phyloP scores from a whole-genome alignment of 2,113 vertebrate species.

The Dicerorhinus sumatrensis region DNA sequence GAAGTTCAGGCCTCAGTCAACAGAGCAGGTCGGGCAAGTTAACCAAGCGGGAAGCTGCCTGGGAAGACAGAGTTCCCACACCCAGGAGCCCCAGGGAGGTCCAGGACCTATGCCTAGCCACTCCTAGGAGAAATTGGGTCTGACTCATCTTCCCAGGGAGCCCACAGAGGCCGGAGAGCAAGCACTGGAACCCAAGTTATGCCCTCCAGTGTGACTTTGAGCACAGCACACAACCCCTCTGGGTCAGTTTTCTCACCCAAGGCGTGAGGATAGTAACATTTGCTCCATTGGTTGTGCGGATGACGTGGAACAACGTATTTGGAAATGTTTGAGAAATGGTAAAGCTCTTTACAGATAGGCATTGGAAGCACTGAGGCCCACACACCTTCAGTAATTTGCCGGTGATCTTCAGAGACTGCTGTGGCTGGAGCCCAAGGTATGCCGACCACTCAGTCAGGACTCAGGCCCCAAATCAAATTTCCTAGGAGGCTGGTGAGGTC shows the following conservation, averaged over 20 bases:
- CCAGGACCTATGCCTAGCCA: too few species aligned
- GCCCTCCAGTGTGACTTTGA: background rate
- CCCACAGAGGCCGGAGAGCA: background rate
- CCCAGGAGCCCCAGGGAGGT: background rate
- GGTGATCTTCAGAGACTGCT: background rate
- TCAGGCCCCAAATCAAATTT: background rate
- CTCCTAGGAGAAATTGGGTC: background rate
- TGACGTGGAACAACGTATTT: background rate
- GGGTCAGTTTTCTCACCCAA: background rate
- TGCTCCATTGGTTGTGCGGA: fast-evolving
- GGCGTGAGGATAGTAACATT: fast-evolving
- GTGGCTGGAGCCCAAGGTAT: background rate
- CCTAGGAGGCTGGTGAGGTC: background rate
- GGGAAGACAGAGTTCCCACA: background rate
- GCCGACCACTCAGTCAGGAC: background rate
- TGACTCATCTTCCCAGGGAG: background rate
- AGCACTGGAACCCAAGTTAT: background rate
- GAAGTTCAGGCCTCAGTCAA: background rate
- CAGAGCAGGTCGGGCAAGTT: conserved; percentile 47
- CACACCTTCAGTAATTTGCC: background rate
- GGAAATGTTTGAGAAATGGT: background rate
- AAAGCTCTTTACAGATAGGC: background rate
- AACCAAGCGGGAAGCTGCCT: background rate
- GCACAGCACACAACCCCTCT: background rate
- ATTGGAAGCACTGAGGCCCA: background rate